Evolutionary conservation across 1,140 invertebrate species (phyloP).

Genomic region (Drosophila lini): DNA sequence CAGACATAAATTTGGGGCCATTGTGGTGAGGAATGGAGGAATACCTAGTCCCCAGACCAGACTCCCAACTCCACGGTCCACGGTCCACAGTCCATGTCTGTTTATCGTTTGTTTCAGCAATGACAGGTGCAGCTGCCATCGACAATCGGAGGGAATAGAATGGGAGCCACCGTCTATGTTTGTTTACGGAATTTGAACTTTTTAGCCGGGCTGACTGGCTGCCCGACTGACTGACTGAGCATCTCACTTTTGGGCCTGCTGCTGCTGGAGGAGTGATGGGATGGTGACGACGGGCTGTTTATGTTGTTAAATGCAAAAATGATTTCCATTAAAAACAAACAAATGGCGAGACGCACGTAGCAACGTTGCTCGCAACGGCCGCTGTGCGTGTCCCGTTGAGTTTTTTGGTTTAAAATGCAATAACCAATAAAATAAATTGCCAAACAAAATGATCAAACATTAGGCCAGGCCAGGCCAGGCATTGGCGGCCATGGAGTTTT

Average conservation of each 20-base stretch:
- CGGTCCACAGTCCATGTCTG: conserved; percentile 38
- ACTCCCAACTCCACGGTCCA: conserved; percentile 1
- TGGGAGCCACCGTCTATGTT: conserved; percentile 34
- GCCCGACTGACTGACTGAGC: conserved; percentile 32
- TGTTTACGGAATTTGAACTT: conserved; percentile 80
- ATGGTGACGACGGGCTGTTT: conserved; percentile 64
- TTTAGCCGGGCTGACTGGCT: conserved; percentile 42
- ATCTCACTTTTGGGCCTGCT: conserved; percentile 31
- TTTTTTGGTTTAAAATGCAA: conserved; percentile 79
- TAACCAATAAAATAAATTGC: conserved; percentile 83
- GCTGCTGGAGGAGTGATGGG: conserved; percentile 18
- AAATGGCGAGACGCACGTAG: conserved; percentile 67
- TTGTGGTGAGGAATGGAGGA: conserved; percentile 40
- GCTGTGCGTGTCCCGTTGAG: conserved; percentile 45
- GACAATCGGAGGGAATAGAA: conserved; percentile 56
- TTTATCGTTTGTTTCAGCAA: conserved; percentile 75
- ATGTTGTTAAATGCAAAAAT: conserved; percentile 83
- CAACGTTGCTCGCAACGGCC: conserved; percentile 17
- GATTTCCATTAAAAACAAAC: conserved; percentile 79
- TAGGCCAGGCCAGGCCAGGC: conserved; percentile 55
- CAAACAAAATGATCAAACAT: conserved; percentile 79
- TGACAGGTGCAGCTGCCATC: conserved; percentile 78
- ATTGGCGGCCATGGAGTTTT: conserved; percentile 27
- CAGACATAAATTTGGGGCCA: conserved; percentile 61
- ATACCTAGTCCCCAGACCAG: neutral